A percentile compares a stretch with the other conserved stretches of the same genome.
These are phyloP conservation scores for Tenebrio molitor DNA, from an alignment of 1,140 invertebrate genomes.

Conservation along the genomic window DNA sequence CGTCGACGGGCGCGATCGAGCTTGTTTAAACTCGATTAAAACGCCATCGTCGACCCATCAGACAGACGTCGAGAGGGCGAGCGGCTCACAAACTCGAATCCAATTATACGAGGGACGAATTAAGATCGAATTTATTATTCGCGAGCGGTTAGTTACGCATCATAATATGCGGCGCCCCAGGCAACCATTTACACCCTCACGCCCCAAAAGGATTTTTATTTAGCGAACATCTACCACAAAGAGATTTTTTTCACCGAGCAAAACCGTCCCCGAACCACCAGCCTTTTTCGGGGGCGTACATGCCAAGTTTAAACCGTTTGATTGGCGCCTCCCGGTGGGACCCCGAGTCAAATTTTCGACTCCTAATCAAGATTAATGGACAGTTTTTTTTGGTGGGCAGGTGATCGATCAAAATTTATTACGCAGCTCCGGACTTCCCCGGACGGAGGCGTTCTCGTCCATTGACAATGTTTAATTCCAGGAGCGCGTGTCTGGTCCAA, in stretches of 20 bases:
- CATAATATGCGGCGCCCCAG: too few relatives aligned
- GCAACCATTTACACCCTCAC: too few relatives aligned
- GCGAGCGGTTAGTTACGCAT: conserved; percentile 10
- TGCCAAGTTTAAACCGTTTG: too few relatives aligned
- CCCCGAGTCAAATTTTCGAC: too few relatives aligned
- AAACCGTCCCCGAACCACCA: too few relatives aligned
- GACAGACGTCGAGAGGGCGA: not conserved
- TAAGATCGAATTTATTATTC: conserved; percentile 5
- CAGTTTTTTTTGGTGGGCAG: too few relatives aligned
- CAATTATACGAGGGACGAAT: conserved; percentile 13
- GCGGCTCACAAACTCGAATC: not conserved
- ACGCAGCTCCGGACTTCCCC: not conserved
- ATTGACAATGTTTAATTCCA: not conserved
- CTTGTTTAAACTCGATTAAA: conserved; percentile 25
- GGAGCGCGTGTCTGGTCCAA: not conserved
- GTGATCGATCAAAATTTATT: conserved; percentile 25
- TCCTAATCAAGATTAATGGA: too few relatives aligned
- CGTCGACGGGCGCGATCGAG: not conserved
- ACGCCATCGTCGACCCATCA: not conserved
- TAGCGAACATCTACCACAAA: too few relatives aligned
- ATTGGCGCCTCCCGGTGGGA: too few relatives aligned
- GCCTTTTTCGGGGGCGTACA: too few relatives aligned
- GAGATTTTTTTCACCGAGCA: too few relatives aligned
- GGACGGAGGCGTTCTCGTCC: not conserved
- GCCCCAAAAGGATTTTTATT: too few relatives aligned